A percentile compares a stretch with the other conserved stretches of the same genome.
Evolutionary conservation across 2,113 vertebrate genomes (phyloP).

Genomic region (Bothrops jararaca): DNA sequence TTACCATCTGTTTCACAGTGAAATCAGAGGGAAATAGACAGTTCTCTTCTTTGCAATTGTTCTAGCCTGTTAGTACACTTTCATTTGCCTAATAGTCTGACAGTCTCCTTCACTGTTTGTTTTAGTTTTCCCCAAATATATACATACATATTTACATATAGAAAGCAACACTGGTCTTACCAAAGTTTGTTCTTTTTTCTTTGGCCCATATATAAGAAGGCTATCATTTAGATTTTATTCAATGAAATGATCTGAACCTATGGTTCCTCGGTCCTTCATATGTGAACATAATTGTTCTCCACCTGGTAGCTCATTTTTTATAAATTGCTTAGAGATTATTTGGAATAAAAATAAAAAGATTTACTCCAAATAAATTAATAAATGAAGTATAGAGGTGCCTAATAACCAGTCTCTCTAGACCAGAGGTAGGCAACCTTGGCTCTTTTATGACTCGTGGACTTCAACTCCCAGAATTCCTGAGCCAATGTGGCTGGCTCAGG

Average conservation of each 20-base stretch:
- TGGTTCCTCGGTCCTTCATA: no score
- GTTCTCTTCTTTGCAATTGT: background rate
- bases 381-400: background rate
- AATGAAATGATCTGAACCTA: no score
- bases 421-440: no score
- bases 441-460: no score
- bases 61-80: background rate
- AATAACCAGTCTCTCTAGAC: background rate
- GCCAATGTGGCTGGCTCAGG: no score
- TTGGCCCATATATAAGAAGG: no score
- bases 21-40: background rate
- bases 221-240: no score
- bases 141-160: background rate
- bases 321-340: background rate
- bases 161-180: background rate
- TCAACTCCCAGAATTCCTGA: no score
- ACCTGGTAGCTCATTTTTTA: background rate
- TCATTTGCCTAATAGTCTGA: background rate
- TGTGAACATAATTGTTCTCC: background rate
- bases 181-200: background rate
- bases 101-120: background rate
- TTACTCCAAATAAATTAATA: background rate
- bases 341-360: background rate
- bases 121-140: background rate
- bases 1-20: background rate